Base-by-base conservation (phyloP, 2,888 invertebrate genomes). In the Timema cristinae region DNA sequence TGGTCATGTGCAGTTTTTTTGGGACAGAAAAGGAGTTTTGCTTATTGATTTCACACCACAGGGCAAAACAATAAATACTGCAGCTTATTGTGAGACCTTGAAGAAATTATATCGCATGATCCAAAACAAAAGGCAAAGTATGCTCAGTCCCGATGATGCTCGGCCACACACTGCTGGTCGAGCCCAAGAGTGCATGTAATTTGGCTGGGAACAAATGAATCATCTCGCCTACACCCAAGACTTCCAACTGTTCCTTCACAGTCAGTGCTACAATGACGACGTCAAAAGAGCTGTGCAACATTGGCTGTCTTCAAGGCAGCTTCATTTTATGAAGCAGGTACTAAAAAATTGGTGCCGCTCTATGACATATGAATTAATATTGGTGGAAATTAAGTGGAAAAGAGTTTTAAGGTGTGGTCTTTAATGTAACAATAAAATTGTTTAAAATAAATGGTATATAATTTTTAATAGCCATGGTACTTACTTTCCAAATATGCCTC, bases 111-210 rank as follows among this genome's bases (percentile, higher is more conserved):
- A 59, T 48, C 61, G 61, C 61, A 48, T 11, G 61, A 69, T 61
- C 56, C 59, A 69, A 69, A 69, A 59, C 69, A 69, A 56, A 69
- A 69, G 69, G 50, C 15, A 50, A 11, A n/a, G 69, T 47, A 69
- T 59, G 49, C 59, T 13, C 56, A 59, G 47, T 59, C 47, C 4
- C 13, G 69, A 47, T 56, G 4, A 32, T 69, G 69, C 56, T 7
- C 48, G n/a, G 32, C 69, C 49, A 6, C 61, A 48, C 47, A 48
- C 59, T 69, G 59, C 63, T 61, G 69, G 50, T 69, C n/a, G 47
- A 13, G 2, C 13, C n/a, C 50, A 63, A 61, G 61, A 69, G n/a
- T 10, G 10, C 61, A 61, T 69, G 48, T 49, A 63, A 4, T 63
- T 63, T 8, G 50, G 69, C 48, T 61, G 59, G 69, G 59, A 69